These are phyloP conservation scores for Troglohyphantes excavatus DNA, from an alignment of 2,888 invertebrate genomes.

Conservation along the genomic window DNA sequence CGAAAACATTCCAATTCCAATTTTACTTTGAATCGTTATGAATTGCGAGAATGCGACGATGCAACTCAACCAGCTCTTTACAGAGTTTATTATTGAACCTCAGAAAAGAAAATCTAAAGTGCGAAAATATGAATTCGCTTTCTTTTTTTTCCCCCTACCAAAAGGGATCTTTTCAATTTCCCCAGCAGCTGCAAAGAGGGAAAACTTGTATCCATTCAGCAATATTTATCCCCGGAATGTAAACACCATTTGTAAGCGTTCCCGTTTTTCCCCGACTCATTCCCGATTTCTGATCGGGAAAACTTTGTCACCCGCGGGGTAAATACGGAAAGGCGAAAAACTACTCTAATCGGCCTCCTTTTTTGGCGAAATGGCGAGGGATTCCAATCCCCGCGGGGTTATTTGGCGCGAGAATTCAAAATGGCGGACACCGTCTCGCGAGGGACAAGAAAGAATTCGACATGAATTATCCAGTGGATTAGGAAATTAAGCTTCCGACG, in stretches of 20 bases:
- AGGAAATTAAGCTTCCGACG: constrained; percentile 62
- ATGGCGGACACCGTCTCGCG: background rate
- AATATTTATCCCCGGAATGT: background rate
- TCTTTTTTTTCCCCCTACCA: too few species aligned
- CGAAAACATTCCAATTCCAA: background rate
- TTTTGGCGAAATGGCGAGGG: constrained; percentile 27
- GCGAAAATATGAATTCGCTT: too few species aligned
- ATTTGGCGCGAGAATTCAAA: background rate
- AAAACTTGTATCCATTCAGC: constrained; percentile 8
- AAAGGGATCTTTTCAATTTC: background rate
- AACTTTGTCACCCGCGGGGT: constrained; percentile 30
- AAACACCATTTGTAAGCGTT: constrained; percentile 7
- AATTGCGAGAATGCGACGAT: too few species aligned
- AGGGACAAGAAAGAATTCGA: constrained; percentile 26
- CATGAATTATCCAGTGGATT: constrained; percentile 69
- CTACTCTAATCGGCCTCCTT: constrained; percentile 38
- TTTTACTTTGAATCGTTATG: background rate
- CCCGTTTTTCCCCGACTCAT: constrained; percentile 3
- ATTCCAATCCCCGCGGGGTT: constrained; percentile 3
- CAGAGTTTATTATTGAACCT: too few species aligned
- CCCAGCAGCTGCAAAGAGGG: background rate
- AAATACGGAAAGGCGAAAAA: constrained; percentile 3
- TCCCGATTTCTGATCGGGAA: constrained; percentile 4
- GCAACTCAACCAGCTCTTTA: too few species aligned
- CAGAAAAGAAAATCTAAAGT: background rate